These are phyloP conservation scores for Lepidurus couesii DNA, from an alignment of 1,140 invertebrate genomes.

Conservation along the genomic window DNA sequence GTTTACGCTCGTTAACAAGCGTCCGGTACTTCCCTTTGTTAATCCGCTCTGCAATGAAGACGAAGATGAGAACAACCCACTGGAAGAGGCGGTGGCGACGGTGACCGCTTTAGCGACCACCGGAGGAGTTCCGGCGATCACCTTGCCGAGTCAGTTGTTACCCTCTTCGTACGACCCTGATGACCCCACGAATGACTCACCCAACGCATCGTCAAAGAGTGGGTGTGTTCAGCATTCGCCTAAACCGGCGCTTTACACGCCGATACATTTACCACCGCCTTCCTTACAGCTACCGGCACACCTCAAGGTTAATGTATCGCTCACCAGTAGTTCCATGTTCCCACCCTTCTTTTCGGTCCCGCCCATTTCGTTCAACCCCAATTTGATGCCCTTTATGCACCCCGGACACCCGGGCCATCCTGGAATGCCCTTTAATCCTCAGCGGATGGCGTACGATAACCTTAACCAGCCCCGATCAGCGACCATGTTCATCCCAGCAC, in stretches of 20 bases:
- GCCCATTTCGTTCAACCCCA: not conserved
- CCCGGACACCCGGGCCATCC: not conserved
- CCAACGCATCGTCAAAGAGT: not conserved
- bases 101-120: not conserved
- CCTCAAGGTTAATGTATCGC: not conserved
- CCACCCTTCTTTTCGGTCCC: not conserved
- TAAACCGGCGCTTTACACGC: not conserved
- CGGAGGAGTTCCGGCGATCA: not conserved
- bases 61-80: slow-evolving; percentile 36
- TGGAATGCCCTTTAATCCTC: not conserved
- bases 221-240: not conserved
- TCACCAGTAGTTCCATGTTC: not conserved
- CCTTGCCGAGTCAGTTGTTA: not conserved
- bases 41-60: slow-evolving; percentile 53
- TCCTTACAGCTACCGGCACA: slow-evolving; percentile 24
- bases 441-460: not conserved
- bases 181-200: slow-evolving; percentile 26
- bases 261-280: not conserved
- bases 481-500: not conserved
- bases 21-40: slow-evolving; percentile 51
- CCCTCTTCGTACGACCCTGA: slow-evolving; percentile 30
- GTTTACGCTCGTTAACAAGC: slow-evolving; percentile 57
- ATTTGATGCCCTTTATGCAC: slow-evolving; percentile 4
- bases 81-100: not conserved
- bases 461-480: not conserved